Evolutionary conservation across 2,797 vertebrate species (phyloP).

Genomic region (Salmo trutta): DNA sequence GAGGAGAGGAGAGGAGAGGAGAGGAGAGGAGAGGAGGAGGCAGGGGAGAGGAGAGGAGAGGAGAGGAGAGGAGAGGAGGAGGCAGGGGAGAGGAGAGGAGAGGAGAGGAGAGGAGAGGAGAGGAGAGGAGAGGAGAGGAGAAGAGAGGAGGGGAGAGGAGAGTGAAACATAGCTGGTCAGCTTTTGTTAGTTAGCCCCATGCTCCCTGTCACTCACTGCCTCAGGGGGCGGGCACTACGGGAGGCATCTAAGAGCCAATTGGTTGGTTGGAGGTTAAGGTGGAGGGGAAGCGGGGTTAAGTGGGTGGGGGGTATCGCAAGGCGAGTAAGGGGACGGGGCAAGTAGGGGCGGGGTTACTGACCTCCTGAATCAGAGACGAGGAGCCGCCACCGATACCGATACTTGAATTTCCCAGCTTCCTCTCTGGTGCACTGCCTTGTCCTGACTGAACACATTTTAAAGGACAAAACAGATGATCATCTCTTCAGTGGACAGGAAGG

Average conservation of each 20-base stretch:
- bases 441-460: slow-evolving; percentile 62
- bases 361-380: slow-evolving; percentile 63
- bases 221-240: slow-evolving; percentile 7
- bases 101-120: slow-evolving; percentile 5
- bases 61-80: not conserved
- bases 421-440: slow-evolving; percentile 46
- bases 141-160: not conserved
- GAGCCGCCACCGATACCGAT: slow-evolving; percentile 51
- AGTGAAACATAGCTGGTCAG: slow-evolving; percentile 46
- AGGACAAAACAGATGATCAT: slow-evolving; percentile 54
- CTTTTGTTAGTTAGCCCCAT: slow-evolving; percentile 49
- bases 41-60: not conserved
- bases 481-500: slow-evolving; percentile 18
- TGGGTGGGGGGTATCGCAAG: slow-evolving; percentile 8
- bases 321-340: not conserved
- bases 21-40: not conserved
- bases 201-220: slow-evolving; percentile 36
- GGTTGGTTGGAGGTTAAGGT: not conserved
- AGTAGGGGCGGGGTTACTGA: slow-evolving; percentile 52
- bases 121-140: no score
- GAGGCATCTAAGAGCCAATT: slow-evolving; percentile 20
- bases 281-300: slow-evolving; percentile 1
- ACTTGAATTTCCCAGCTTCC: slow-evolving; percentile 56
- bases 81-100: slow-evolving; percentile 10
- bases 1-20: no score